Percentiles rank a stretch among this genome's conserved stretches.
Evolutionary conservation across 2,888 invertebrate genomes (phyloP).

Genomic region (Xylophagus ater): DNA sequence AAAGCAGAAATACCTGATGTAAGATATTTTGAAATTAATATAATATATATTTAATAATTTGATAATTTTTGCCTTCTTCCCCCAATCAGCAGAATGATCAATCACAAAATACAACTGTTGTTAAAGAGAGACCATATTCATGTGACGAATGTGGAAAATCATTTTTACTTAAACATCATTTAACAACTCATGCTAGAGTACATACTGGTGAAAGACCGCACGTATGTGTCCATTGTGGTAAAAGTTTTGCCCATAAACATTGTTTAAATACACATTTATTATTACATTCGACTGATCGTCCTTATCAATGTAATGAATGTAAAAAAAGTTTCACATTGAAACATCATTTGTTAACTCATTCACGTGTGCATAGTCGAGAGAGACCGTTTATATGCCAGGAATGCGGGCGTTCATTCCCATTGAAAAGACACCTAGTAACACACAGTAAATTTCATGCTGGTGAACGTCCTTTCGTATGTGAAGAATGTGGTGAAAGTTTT

Average conservation of each 20-base stretch:
- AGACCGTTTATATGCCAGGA: slow-evolving; percentile 73
- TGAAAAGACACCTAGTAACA: slow-evolving; percentile 71
- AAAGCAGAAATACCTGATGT: slow-evolving; percentile 39
- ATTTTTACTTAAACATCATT: slow-evolving; percentile 71
- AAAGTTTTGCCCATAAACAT: slow-evolving; percentile 71
- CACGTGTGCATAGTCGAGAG: slow-evolving; percentile 67
- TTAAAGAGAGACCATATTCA: slow-evolving; percentile 66
- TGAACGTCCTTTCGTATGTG: slow-evolving; percentile 74
- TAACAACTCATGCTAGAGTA: slow-evolving; percentile 71
- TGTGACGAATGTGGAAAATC: slow-evolving; percentile 77
- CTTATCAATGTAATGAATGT: slow-evolving; percentile 73
- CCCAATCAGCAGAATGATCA: slow-evolving; percentile 30
- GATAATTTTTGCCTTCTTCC: too few species aligned
- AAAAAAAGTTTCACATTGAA: slow-evolving; percentile 78
- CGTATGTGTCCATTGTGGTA: slow-evolving; percentile 67
- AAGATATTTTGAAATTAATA: slow-evolving; percentile 7
- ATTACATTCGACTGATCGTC: slow-evolving; percentile 68
- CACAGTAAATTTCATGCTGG: slow-evolving; percentile 81
- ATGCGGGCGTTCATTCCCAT: slow-evolving; percentile 70
- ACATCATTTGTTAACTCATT: slow-evolving; percentile 72
- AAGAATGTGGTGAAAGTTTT: slow-evolving; percentile 86
- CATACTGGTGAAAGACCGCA: slow-evolving; percentile 71
- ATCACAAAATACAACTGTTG: slow-evolving; percentile 32
- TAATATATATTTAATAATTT: background rate
- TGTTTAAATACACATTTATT: slow-evolving; percentile 72